Conservation (phyloP, 2,888 invertebrate species). For the Arge pagana region DNA sequence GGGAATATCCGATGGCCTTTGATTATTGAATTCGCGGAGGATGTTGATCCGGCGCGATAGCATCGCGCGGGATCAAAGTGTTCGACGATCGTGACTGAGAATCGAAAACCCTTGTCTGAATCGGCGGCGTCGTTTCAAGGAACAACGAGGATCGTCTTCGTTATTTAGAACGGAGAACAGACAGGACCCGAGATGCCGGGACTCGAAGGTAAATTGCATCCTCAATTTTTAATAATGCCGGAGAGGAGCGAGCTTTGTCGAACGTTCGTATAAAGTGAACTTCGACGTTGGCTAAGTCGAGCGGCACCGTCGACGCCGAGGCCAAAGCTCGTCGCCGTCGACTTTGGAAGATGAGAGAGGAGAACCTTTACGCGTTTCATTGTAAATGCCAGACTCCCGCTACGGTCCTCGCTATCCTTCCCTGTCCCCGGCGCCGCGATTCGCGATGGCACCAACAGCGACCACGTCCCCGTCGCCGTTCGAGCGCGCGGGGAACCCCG, state of each 20-base stretch:
- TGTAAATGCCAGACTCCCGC: conserved; percentile 43
- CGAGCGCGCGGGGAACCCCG: no score
- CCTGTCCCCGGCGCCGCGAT: not conserved
- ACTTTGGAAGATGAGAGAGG: conserved; percentile 21
- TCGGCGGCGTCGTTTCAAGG: conserved; percentile 5
- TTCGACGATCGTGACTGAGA: conserved; percentile 14
- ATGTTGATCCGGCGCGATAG: no score
- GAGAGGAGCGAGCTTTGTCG: conserved; percentile 47
- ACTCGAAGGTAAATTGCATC: conserved; percentile 55
- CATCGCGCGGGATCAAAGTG: conserved; percentile 20
- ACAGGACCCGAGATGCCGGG: no score
- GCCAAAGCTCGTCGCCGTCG: conserved; percentile 8
- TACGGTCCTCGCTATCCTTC: conserved; percentile 26
- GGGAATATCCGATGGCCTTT: no score
- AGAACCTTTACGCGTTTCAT: conserved; percentile 46
- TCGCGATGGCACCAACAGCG: no score
- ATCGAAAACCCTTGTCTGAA: not conserved
- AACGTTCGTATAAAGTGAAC: conserved; percentile 51
- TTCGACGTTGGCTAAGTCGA: conserved; percentile 47
- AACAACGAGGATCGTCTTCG: conserved; percentile 36
- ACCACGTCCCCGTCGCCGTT: no score
- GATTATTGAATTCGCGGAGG: no score
- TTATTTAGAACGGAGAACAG: conserved; percentile 54
- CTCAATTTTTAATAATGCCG: conserved; percentile 56
- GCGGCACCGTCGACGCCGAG: conserved; percentile 30